phyloP scores from a whole-genome alignment of 1,140 invertebrate genomes.

The Leptinotarsa undecemlineata region DNA sequence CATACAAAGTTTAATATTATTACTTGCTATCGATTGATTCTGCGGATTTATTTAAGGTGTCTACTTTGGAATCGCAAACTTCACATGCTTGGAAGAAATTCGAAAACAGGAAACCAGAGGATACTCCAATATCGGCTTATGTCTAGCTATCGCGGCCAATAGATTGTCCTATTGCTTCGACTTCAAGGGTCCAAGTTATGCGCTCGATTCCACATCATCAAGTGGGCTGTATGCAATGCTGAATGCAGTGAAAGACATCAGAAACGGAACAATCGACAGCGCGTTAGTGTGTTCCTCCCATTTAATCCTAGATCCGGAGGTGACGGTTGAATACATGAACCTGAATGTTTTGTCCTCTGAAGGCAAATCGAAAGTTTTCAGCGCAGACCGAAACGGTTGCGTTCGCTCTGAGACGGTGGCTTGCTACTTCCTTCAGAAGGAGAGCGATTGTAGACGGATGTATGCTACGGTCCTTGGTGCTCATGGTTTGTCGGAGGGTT shows the following conservation, averaged over 20 bases:
- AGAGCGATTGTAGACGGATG: constrained; percentile 73
- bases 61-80: not conserved
- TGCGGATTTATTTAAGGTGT: not conserved
- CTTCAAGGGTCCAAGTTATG: constrained; percentile 75
- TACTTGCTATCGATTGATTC: too few relatives aligned
- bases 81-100: not conserved
- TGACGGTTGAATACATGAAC: constrained; percentile 79
- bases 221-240: constrained; percentile 84
- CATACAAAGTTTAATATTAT: not conserved
- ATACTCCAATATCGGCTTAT: constrained; percentile 13
- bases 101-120: not conserved
- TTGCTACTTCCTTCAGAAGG: constrained; percentile 80
- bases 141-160: constrained; percentile 65
- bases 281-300: constrained; percentile 86
- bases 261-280: constrained; percentile 77
- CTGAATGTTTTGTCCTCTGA: constrained; percentile 77
- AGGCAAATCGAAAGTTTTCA: constrained; percentile 88
- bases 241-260: constrained; percentile 77
- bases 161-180: constrained; percentile 79
- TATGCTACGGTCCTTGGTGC: constrained; percentile 63
- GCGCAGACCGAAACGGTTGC: constrained; percentile 77
- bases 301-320: constrained; percentile 80
- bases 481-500: constrained; percentile 82
- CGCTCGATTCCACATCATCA: constrained; percentile 87
- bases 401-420: constrained; percentile 75